Base-by-base conservation (phyloP, 2,797 vertebrate species). In the Lateolabrax maculatus region DNA sequence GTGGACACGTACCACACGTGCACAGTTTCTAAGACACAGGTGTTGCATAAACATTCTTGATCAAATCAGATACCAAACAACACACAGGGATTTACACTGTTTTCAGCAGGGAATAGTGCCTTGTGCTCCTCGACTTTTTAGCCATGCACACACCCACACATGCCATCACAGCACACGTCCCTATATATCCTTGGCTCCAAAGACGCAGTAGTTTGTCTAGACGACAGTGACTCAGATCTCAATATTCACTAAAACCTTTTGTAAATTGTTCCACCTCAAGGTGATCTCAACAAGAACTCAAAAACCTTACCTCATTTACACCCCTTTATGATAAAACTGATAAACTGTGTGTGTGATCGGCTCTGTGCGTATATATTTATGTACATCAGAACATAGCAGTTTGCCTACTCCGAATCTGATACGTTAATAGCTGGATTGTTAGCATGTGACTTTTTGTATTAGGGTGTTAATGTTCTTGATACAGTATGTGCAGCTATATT, bases 241-340 rank as follows among this genome's bases (percentile, higher is more conserved):
- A 46, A 73, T 87, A 72, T 79, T 69, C 81, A 76, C 77, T 48
- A 25, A 36, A 71, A 83, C 46, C 67, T 86, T 89, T 68, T 84
- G 58, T 63, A 78, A 79, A 79, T 53, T 57, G 77, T 91, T 89
- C 55, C 61, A 69, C 80, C 78, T 91, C 43, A 58, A 86, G 80
- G 57, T 71, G 77, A 88, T 89, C 77, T 77, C 77, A 83, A 87
- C 74, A 80, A 49, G 78, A 78, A 86, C 83, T 82, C 74, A 86
- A 67, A 90, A 83, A 81, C 85, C 83, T 88, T 93, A 94, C 91
- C 93, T 94, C 90, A 92, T 90, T 77, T 89, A 84, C 85, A 89
- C 64, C 90, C 88, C 72, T 90, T 89, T 87, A 83, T 84, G 74
- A 76, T 79, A 85, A 76, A 72, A 79, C 84, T 57, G 88, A 75